Conservation (phyloP, 2,888 invertebrate species). For the Lepidochitona cinerea region DNA sequence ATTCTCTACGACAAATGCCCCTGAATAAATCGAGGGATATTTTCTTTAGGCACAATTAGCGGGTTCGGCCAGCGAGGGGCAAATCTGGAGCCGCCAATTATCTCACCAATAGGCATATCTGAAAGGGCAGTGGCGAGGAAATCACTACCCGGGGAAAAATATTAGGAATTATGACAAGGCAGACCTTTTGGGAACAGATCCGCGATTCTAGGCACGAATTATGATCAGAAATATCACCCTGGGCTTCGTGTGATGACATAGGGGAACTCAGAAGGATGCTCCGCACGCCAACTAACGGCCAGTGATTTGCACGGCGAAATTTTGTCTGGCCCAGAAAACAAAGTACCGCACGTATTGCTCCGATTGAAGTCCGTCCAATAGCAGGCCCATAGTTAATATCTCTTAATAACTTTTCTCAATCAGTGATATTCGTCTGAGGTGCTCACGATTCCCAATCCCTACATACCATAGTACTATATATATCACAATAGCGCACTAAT, state of each 20-base stretch:
- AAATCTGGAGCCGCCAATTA: neutral
- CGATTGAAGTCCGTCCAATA: too few relatives aligned
- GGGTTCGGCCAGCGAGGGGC: neutral
- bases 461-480: too few relatives aligned
- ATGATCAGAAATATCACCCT: neutral
- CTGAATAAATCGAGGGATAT: constrained; percentile 2
- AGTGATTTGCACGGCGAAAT: too few relatives aligned
- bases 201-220: neutral
- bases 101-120: neutral
- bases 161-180: constrained; percentile 2
- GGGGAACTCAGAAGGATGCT: too few relatives aligned
- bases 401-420: neutral
- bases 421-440: neutral
- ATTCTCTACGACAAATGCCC: neutral
- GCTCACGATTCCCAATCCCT: neutral
- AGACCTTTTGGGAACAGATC: neutral
- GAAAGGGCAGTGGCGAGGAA: neutral
- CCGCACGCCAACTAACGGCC: too few relatives aligned
- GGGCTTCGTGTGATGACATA: neutral
- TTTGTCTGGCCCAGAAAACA: too few relatives aligned
- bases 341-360: too few relatives aligned
- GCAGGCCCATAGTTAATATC: neutral
- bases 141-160: neutral
- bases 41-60: constrained; percentile 2
- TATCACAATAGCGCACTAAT: too few relatives aligned